Evolutionary conservation across 2,888 invertebrate species (phyloP), one percentile per base, ranked within the genome.

Genomic region (Melipona beecheii): DNA sequence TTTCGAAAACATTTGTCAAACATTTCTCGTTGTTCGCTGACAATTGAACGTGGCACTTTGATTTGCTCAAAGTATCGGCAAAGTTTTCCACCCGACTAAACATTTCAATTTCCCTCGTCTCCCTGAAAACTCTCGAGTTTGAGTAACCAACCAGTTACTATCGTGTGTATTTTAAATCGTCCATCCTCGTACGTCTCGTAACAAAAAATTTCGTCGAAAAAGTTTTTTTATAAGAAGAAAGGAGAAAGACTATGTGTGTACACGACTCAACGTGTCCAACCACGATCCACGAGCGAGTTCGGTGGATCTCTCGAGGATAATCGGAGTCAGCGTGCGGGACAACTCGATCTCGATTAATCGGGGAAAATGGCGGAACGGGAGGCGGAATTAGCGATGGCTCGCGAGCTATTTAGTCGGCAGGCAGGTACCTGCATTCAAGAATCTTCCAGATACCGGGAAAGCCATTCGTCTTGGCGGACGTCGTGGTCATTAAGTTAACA

Each of bases 401-500:
- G 79, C 79, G 71, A 78, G 81, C 71, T 83, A 78, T 84, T 86
- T 88, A 89, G 69, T 84, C 75, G 79, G 73, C 69, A 66, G 78
- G 36, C 69, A 76, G 79, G 74, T 78, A 85, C 66, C 74, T 62
- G 82, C 74, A 74, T 75, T 68, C 74, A 72, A 72, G 79, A 73
- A 81, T 73, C 73, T 81, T 79, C 62, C 77, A 68, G 69, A 78
- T 76, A 79, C 81, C 85, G 78, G 81, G 80, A 83, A 85, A 85
- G 70, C 84, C 78, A 86, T 89, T 90, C 88, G 78, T 88, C 81
- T 87, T 86, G 68, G 83, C 79, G 75, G 79, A 87, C 89, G 75
- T 75, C 78, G 60, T 65, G 86, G 81, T 89, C 89, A 90, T 89
- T 89, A 88, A 87, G 88, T 88, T 88, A 89, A 90, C 87, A 85